Percentiles rank a stretch among this genome's conserved stretches.
phyloP scores from a whole-genome alignment of 2,113 vertebrate species.

The Ardeotis arabs region DNA sequence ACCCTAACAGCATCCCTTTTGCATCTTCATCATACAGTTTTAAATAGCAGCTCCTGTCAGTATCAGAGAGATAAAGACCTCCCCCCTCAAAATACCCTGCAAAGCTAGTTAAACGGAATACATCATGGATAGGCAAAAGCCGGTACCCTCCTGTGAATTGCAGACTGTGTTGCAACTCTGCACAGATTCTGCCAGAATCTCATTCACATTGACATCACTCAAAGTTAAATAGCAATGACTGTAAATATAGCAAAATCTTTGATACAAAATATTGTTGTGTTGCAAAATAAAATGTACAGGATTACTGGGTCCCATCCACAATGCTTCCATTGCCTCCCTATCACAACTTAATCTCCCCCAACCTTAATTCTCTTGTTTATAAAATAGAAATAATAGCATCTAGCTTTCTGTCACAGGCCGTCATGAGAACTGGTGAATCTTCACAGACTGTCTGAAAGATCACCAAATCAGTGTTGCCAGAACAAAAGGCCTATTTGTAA shows the following conservation, averaged over 20 bases:
- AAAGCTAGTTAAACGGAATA: neutral
- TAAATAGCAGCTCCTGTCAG: conserved; percentile 2
- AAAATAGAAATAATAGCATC: neutral
- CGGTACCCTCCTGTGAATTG: neutral
- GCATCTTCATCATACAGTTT: neutral
- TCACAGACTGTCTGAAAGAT: neutral
- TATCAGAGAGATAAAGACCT: neutral
- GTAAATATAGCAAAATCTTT: neutral
- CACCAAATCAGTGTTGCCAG: neutral
- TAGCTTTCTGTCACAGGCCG: neutral
- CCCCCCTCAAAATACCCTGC: neutral
- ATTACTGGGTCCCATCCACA: neutral
- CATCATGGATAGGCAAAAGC: neutral
- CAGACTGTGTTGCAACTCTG: neutral
- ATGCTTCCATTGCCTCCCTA: neutral
- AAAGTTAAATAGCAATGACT: neutral
- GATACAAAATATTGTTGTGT: neutral
- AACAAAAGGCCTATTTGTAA: neutral
- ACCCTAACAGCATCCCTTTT: neutral
- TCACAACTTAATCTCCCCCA: neutral
- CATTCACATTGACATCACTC: neutral
- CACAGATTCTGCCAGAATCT: neutral
- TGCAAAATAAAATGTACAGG: neutral
- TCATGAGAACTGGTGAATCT: neutral
- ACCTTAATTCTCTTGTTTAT: neutral